Base-by-base conservation (phyloP, 2,113 vertebrate genomes). In the Capreolus pygargus region DNA sequence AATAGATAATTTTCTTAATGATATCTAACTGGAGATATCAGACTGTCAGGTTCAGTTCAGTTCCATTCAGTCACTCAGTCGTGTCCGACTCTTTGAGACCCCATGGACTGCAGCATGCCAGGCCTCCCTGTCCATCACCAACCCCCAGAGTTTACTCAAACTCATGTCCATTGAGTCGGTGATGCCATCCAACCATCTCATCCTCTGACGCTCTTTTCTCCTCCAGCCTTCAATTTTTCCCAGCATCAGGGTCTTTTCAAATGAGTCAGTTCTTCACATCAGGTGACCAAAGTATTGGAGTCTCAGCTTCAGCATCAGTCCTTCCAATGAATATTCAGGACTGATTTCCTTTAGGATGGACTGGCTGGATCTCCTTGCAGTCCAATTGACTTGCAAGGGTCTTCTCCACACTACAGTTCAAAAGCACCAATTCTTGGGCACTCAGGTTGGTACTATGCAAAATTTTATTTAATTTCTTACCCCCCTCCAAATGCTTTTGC, bases 381-480 rank as follows among this genome's bases (percentile, higher is more conserved):
- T 70, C 67, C n/a, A 70, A 70, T 0, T 0, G n/a, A 70, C 19
- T 39, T 19, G 1, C 67, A 70, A 39, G 10, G 39, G 67, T 70
- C 19, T 70, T 70, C n/a, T 70, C 67, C n/a, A 70, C 17, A 67
- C 10, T n/a, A 70, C 19, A 70, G n/a, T 11, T 39, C n/a, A 70
- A 70, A 70, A 39, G n/a, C 19, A 70, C 36, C 67, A 70, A 39
- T 70, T 70, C 67, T 70, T 70, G 10, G 67, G n/a, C n/a, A 39
- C 67, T 70, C 19, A 70, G n/a, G 28, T 94, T 98, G 93, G 96
- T 82, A 85, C 33, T 92, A 95, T 89, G 89, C 12, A 79, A 97
- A 97, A 93, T 55, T 97, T 94, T 36, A 55, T 94, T 98, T 97
- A 87, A 60, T 91, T 89, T 58, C 58, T 60, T 94, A 89, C 27